These are phyloP conservation scores for Bradynema listronoti DNA, from an alignment of 1,140 invertebrate genomes.

Conservation along the genomic window DNA sequence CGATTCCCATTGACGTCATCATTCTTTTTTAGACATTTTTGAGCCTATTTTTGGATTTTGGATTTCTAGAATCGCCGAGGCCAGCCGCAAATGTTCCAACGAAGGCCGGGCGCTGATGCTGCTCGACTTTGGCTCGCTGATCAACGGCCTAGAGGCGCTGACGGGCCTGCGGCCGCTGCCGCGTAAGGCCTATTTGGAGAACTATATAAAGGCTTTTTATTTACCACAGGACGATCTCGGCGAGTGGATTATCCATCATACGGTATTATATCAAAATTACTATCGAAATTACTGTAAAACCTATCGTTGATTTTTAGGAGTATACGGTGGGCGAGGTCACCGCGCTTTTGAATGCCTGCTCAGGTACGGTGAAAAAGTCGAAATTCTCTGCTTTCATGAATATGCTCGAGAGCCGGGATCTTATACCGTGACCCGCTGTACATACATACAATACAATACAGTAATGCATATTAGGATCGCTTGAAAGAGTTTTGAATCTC, in stretches of 20 bases:
- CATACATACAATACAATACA: too few relatives aligned
- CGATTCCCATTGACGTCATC: too few relatives aligned
- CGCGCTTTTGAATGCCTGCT: constrained; percentile 13
- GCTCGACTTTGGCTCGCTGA: constrained; percentile 88
- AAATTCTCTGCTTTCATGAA: too few relatives aligned
- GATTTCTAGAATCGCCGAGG: constrained; percentile 58
- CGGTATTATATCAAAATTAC: constrained; percentile 59
- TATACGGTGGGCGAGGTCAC: constrained; percentile 13
- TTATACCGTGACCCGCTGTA: too few relatives aligned
- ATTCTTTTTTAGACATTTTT: too few relatives aligned
- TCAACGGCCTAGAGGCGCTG: constrained; percentile 80
- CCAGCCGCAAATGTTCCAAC: constrained; percentile 88
- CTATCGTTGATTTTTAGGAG: neutral
- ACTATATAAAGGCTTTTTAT: constrained; percentile 92
- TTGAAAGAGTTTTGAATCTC: too few relatives aligned
- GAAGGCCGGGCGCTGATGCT: constrained; percentile 93
- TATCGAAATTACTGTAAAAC: neutral
- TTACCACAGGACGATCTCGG: constrained; percentile 78
- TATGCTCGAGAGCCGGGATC: too few relatives aligned
- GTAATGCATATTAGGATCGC: too few relatives aligned
- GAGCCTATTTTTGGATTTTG: too few relatives aligned
- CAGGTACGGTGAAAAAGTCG: too few relatives aligned
- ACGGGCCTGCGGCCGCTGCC: constrained; percentile 72
- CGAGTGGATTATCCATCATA: constrained; percentile 76
- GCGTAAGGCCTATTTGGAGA: constrained; percentile 80